Conservation (phyloP, 2,113 vertebrate genomes). For the Edolisoma coerulescens region DNA sequence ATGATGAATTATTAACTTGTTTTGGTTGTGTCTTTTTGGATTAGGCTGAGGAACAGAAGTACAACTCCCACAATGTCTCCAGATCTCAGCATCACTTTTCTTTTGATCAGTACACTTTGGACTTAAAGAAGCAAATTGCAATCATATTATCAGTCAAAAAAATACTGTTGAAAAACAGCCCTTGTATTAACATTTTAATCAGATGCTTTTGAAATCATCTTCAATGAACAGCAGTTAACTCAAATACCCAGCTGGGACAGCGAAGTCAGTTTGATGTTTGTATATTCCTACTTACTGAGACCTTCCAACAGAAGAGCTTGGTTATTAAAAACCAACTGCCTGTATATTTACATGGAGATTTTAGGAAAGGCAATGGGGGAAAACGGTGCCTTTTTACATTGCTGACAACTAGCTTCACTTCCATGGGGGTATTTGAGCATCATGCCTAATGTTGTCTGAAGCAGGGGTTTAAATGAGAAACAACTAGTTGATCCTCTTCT, state of each 20-base stretch:
- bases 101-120: not conserved
- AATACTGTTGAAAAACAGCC: not conserved
- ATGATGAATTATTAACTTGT: constrained; percentile 16
- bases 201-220: constrained; percentile 1
- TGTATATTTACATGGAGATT: not conserved
- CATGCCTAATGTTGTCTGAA: not conserved
- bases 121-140: not conserved
- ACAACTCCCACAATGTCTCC: not conserved
- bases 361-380: not conserved
- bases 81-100: not conserved
- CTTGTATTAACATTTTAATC: not conserved
- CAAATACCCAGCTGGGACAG: not conserved
- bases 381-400: not conserved
- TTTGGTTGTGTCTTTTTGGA: not conserved
- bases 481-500: constrained; percentile 13
- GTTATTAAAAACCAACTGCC: not conserved
- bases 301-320: not conserved
- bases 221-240: not conserved
- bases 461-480: not conserved
- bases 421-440: not conserved
- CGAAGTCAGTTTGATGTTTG: not conserved
- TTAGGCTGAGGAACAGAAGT: not conserved
- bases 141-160: not conserved
- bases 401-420: not conserved
- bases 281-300: not conserved